Evolutionary conservation across 1,140 invertebrate species (phyloP).

Genomic region (Aphidius gifuensis): DNA sequence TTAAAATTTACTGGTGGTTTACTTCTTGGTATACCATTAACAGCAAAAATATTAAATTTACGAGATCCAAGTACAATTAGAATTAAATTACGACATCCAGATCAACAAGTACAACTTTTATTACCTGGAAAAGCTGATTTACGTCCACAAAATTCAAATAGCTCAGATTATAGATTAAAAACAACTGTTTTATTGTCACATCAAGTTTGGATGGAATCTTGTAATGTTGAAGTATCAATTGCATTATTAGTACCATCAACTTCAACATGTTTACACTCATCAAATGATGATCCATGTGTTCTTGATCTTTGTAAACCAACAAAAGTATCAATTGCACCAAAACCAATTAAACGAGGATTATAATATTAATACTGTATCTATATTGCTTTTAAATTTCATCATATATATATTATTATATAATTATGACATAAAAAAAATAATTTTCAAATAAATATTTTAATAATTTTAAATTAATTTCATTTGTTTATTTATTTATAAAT

Average conservation of each 20-base stretch:
- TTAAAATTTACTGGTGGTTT: conserved; percentile 93
- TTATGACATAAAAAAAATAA: background rate
- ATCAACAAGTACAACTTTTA: conserved; percentile 81
- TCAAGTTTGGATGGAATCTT: conserved; percentile 85
- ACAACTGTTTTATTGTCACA: conserved; percentile 87
- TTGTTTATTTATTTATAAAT: too few species aligned
- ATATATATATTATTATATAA: background rate
- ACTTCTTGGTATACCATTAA: conserved; percentile 78
- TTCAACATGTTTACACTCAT: conserved; percentile 50
- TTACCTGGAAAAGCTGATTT: conserved; percentile 72
- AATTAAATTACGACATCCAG: conserved; percentile 87
- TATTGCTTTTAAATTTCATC: conserved; percentile 7
- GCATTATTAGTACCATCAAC: conserved; percentile 75
- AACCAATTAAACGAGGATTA: conserved; percentile 81
- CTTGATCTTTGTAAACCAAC: conserved; percentile 87
- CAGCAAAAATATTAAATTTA: conserved; percentile 81
- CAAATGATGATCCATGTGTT: conserved; percentile 62
- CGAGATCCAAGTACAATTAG: conserved; percentile 69
- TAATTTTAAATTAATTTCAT: too few species aligned
- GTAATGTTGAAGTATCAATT: conserved; percentile 81
- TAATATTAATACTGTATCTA: conserved; percentile 45
- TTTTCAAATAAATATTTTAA: too few species aligned
- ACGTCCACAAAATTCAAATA: conserved; percentile 51
- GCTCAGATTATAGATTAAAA: conserved; percentile 71
- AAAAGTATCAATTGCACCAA: conserved; percentile 83